Conservation (phyloP, 2,888 invertebrate genomes). For the Monopis laevigella region DNA sequence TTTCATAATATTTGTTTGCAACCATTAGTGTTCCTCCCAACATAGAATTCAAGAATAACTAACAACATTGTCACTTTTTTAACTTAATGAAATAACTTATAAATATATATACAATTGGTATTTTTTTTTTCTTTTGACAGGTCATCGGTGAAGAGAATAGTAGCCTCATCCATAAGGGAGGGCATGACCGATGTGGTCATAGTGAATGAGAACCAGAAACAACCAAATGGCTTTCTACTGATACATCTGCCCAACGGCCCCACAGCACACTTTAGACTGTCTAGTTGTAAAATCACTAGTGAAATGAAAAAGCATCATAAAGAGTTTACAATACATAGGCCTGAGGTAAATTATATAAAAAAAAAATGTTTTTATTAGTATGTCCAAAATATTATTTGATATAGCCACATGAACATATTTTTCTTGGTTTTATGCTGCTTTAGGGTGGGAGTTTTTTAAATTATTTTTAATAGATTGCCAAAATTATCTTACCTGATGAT, state of each 20-base stretch:
- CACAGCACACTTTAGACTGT: conserved; percentile 94
- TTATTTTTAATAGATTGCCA: too few species aligned
- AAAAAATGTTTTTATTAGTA: too few species aligned
- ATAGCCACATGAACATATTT: too few species aligned
- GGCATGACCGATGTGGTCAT: conserved; percentile 89
- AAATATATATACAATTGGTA: background rate
- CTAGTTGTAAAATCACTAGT: conserved; percentile 90
- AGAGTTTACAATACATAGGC: conserved; percentile 87
- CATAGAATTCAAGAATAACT: background rate
- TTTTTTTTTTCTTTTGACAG: conserved; percentile 48
- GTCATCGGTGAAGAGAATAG: conserved; percentile 92
- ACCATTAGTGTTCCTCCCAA: too few species aligned
- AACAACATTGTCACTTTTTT: background rate
- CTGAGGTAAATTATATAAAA: too few species aligned
- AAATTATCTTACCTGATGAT: too few species aligned
- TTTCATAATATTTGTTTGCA: too few species aligned
- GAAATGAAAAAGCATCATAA: conserved; percentile 82
- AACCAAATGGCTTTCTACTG: conserved; percentile 91
- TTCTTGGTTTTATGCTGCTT: too few species aligned
- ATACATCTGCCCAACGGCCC: conserved; percentile 97
- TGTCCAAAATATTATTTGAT: too few species aligned
- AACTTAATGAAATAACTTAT: background rate
- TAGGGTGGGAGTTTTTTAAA: too few species aligned
- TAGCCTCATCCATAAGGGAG: conserved; percentile 82
- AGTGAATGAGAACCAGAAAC: conserved; percentile 93